phyloP scores from a whole-genome alignment of 2,113 vertebrate species.

The Cygnus atratus region DNA sequence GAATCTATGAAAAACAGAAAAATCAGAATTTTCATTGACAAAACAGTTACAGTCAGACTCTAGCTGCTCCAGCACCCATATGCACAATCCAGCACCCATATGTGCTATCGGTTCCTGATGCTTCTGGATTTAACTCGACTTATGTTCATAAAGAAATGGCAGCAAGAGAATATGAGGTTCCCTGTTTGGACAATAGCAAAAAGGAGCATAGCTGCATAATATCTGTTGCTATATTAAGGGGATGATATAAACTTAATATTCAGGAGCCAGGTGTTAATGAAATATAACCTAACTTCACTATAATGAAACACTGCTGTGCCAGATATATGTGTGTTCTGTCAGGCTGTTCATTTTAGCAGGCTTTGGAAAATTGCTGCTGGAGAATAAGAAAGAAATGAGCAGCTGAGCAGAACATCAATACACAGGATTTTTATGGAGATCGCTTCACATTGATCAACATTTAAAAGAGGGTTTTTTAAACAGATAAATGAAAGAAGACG shows the following conservation, averaged over 20 bases:
- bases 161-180: not conserved
- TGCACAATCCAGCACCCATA: no score
- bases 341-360: not conserved
- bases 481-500: constrained; percentile 49
- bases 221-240: not conserved
- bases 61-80: not conserved
- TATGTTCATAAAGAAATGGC: not conserved
- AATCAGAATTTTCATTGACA: not conserved
- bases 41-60: not conserved
- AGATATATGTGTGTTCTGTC: not conserved
- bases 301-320: not conserved
- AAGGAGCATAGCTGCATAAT: not conserved
- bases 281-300: not conserved
- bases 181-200: not conserved
- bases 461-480: not conserved
- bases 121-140: not conserved
- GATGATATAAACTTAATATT: not conserved
- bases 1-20: not conserved
- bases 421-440: constrained; percentile 5
- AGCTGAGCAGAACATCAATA: constrained; percentile 56
- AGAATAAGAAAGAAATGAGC: constrained; percentile 47
- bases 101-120: not conserved
- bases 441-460: constrained; percentile 49
- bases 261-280: not conserved
- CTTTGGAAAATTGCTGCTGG: constrained; percentile 27